Percentiles rank a stretch among this genome's conserved stretches.
Conservation (phyloP, 2,888 invertebrate genomes). For the Acronicta leporina region DNA sequence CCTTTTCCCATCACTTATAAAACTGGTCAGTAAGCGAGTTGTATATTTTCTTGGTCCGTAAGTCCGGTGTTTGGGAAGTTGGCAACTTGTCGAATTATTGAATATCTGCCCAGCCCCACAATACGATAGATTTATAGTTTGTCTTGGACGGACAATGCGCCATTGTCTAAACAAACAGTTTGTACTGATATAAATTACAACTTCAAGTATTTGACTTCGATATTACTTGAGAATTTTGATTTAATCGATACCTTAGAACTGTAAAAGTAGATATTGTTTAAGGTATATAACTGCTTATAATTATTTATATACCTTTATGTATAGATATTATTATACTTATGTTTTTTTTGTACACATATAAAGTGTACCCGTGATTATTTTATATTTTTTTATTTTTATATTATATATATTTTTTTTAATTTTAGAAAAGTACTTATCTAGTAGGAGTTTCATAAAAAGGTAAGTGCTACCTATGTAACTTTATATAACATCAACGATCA, state of each 20-base stretch:
- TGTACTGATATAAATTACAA: conserved; percentile 56
- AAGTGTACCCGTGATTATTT: no score
- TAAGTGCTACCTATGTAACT: no score
- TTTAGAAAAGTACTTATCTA: no score
- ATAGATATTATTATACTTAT: no score
- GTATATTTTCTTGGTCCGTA: conserved; percentile 86
- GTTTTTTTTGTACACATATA: no score
- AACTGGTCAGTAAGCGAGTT: conserved; percentile 74
- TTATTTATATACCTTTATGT: neutral
- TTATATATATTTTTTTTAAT: no score
- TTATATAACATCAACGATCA: no score
- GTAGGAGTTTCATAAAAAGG: no score
- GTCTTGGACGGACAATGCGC: conserved; percentile 75
- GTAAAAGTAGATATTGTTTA: neutral
- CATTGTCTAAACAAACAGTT: conserved; percentile 60
- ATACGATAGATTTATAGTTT: conserved; percentile 78
- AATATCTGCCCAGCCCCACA: conserved; percentile 59
- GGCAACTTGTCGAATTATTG: conserved; percentile 85
- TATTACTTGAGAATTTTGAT: conserved; percentile 45
- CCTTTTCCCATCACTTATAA: conserved; percentile 49
- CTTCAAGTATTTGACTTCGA: conserved; percentile 54
- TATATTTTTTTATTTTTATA: no score
- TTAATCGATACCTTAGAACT: conserved; percentile 14
- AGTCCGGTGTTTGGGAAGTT: conserved; percentile 85
- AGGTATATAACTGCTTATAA: neutral